phyloP scores from a whole-genome alignment of 2,888 invertebrate species.

The Alentia gelatinosa region DNA sequence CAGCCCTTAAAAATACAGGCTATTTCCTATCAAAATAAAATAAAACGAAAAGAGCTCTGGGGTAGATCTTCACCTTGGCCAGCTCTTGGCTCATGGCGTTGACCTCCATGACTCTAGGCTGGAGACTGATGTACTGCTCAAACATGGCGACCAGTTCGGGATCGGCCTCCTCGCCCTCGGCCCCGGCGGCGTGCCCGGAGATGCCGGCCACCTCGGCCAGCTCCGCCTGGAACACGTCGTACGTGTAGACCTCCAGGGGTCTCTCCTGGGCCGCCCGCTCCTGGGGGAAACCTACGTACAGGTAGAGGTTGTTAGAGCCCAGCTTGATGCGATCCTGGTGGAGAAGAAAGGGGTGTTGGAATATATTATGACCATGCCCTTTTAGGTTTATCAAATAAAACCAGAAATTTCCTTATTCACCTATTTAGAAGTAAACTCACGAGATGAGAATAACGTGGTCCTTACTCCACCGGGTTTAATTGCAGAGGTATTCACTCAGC shows the following conservation, averaged over 20 bases:
- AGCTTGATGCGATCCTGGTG: conserved; percentile 70
- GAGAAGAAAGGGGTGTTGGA: background rate
- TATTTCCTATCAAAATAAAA: no score
- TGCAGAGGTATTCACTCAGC: no score
- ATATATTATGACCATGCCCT: background rate
- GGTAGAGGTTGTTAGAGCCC: conserved; percentile 70
- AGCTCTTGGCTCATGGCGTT: conserved; percentile 74
- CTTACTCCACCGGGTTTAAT: no score
- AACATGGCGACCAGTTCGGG: conserved; percentile 64
- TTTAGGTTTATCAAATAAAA: no score
- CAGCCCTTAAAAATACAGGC: no score
- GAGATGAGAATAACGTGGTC: no score
- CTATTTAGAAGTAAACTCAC: background rate
- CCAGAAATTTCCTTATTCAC: no score
- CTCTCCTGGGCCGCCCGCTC: conserved; percentile 64
- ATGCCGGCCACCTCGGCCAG: conserved; percentile 67
- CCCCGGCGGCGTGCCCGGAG: conserved; percentile 58
- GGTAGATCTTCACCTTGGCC: conserved; percentile 71
- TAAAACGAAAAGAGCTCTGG: no score
- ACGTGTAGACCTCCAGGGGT: conserved; percentile 64
- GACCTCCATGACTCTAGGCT: conserved; percentile 71
- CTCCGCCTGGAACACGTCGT: conserved; percentile 71
- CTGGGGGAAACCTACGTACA: conserved; percentile 67
- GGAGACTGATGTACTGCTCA: conserved; percentile 70
- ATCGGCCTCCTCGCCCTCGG: conserved; percentile 58